Evolutionary conservation across 2,113 vertebrate genomes (phyloP), one percentile per base, ranked within the genome.

Genomic region (Psittacara wagleri): DNA sequence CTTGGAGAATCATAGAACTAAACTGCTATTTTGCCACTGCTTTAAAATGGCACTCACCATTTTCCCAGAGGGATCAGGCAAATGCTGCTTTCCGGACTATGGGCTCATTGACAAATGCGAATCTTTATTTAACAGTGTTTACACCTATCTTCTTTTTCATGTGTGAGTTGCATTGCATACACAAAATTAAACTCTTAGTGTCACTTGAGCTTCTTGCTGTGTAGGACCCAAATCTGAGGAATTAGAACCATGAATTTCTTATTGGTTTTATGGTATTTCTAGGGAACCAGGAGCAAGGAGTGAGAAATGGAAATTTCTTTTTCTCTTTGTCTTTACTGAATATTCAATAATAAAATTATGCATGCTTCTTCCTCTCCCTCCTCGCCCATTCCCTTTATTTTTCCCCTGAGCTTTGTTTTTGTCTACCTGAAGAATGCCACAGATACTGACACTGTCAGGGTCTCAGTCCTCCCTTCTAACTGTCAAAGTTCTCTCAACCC

Each of bases 21-120:
- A 91, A 55, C 1, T 64, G 62, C 11, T 76, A 79, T 66, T 95
- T 73, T 92, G 57, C 49, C n/a, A 68, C 39, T 84, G 49, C 48
- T 94, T 96, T 73, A 76, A 48, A 22, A 48, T 43, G 2, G 41
- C 35, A 75, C 61, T 82, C 22, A 39, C 6, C 43, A 64, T 22
- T 64, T 78, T 55, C 69, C 77, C 73, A 70, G 25, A 83, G 33
- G 64, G 37, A 92, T 63, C 44, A 75, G 23, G 57, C 43, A 91
- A 92, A 81, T 51, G 27, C 35, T 51, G 15, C 55, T 92, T 94
- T 94, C 46, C 78, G 64, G 27, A 78, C 9, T 16, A 61, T 2
- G 6, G 80, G 73, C 61, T 91, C 37, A 94, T 48, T 78, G 73
- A 46, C 66, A 95, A 76, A 64, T 20, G 68, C 22, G 66, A 62